Evolutionary conservation across 2,888 invertebrate genomes (phyloP).

Genomic region (Monopis laevigella): DNA sequence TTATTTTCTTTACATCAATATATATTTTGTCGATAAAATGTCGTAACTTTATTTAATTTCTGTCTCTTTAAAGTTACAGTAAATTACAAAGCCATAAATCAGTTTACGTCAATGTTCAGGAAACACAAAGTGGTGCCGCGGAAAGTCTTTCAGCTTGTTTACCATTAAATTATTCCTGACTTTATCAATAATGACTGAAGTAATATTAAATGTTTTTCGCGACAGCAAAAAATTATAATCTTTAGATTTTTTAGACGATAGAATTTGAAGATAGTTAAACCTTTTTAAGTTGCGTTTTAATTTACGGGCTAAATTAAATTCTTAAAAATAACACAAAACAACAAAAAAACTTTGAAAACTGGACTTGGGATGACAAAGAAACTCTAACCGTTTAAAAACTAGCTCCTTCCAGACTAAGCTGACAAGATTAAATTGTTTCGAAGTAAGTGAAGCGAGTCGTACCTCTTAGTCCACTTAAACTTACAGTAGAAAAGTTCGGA

Average conservation of each 20-base stretch:
- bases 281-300: no score
- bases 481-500: constrained; percentile 45
- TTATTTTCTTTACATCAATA: no score
- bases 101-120: neutral
- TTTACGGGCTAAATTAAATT: no score
- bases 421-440: constrained; percentile 53
- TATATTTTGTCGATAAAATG: no score
- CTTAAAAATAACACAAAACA: neutral
- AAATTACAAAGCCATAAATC: neutral
- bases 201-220: no score
- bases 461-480: constrained; percentile 39
- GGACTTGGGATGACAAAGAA: constrained; percentile 34
- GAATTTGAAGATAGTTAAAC: no score
- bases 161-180: no score
- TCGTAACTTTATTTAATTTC: no score
- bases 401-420: constrained; percentile 32
- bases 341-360: constrained; percentile 11
- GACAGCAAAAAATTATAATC: no score
- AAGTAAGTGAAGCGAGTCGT: constrained; percentile 28
- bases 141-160: no score
- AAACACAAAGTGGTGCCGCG: neutral
- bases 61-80: neutral
- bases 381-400: constrained; percentile 48
- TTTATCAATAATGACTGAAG: no score
- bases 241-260: no score